These are phyloP conservation scores for Augochlorella aurata DNA, from an alignment of 2,888 invertebrate species.

Conservation along the genomic window DNA sequence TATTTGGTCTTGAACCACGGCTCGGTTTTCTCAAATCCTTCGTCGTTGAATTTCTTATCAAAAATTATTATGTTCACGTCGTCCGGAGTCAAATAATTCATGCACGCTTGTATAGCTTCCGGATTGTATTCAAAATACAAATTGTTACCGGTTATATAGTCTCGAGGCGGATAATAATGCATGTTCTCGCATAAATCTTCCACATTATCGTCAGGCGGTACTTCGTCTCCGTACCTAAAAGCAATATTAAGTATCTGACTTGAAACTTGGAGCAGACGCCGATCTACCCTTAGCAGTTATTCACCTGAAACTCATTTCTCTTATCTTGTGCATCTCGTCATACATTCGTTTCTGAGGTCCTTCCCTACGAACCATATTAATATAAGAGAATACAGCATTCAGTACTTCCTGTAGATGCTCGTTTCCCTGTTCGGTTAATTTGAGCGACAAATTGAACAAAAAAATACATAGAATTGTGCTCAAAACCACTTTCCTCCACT, in stretches of 20 bases:
- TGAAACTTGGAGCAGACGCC: not conserved
- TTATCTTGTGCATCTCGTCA: conserved; percentile 83
- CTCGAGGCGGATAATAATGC: conserved; percentile 90
- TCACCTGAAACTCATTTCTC: conserved; percentile 85
- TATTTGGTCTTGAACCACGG: conserved; percentile 94
- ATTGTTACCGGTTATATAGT: conserved; percentile 90
- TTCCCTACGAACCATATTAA: conserved; percentile 87
- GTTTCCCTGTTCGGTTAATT: conserved; percentile 90
- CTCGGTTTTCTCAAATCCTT: conserved; percentile 86
- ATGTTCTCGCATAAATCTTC: conserved; percentile 89
- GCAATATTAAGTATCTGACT: not conserved
- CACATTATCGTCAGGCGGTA: conserved; percentile 89
- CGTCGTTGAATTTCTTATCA: conserved; percentile 84
- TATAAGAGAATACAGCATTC: conserved; percentile 90
- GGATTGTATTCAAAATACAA: conserved; percentile 91
- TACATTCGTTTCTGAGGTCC: conserved; percentile 88
- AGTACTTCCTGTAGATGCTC: conserved; percentile 88
- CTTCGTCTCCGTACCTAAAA: conserved; percentile 87
- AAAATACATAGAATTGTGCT: conserved; percentile 90
- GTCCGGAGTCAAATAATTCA: conserved; percentile 86
- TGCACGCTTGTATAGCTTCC: conserved; percentile 85
- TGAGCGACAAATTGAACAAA: conserved; percentile 88
- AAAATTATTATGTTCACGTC: conserved; percentile 88
- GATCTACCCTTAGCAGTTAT: not conserved
- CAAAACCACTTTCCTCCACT: conserved; percentile 89